Base-by-base conservation (phyloP, 2,113 vertebrate genomes). In the Oreochromis tanganicae region DNA sequence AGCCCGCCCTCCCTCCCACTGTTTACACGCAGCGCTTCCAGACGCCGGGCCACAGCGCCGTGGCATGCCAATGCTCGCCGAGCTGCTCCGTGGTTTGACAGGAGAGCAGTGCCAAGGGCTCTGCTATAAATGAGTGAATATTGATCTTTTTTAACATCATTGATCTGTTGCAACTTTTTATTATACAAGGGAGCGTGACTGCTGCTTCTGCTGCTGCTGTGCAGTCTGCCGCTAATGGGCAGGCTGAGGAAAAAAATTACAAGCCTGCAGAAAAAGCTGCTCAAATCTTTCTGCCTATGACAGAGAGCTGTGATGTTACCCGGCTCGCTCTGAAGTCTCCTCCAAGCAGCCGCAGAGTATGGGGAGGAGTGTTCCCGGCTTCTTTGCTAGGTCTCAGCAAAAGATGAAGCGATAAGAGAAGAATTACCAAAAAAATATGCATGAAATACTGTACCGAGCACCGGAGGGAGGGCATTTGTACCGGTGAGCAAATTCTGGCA, bases 11-110 rank as follows among this genome's bases (percentile, higher is more conserved):
- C 59, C 89, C 78, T 80, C 88, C 85, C 38, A 6, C 90, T 91
- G 91, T 87, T 91, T 89, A 81, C 90, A 90, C 10, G 80, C 89
- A 43, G 86, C 5, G 82, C 75, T 85, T 85, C 88, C 91, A 92
- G 88, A 91, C 83, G 9, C 73, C 48, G 14, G 43, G 91, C 88
- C 85, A 75, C 55, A 71, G 84, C 82, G 3, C 84, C 63, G 81
- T 56, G 81, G 85, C 89, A 88, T 88, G 75, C 71, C 85, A 88
- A 78, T 88, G 91, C 87, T 92, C 75, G 61, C 66, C 57, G 17
- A 92, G 88, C 89, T 91, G 88, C 89, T 71, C 3, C 27, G 80
- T 61, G 61, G 41, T 85, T 85, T 86, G 81, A 89, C 84, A 80
- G 57, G 57, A 83, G 41, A 88, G 57, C 83, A 55, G 50, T 59